These are phyloP conservation scores for Hormaphis cornu DNA, from an alignment of 1,140 invertebrate species.

Conservation along the genomic window DNA sequence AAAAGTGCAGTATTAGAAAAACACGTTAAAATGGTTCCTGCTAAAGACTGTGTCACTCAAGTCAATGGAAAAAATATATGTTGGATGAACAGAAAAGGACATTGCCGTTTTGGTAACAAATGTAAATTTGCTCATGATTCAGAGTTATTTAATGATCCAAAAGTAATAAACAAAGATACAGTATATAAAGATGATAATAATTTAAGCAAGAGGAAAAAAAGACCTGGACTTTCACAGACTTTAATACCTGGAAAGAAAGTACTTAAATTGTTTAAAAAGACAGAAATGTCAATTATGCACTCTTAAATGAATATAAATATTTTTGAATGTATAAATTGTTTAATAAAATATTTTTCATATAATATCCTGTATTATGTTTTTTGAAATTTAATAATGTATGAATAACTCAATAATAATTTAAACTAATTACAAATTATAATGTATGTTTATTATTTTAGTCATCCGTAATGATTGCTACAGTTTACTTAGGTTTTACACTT, in stretches of 20 bases:
- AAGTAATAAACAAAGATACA: not conserved
- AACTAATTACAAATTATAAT: no score
- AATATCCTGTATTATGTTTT: no score
- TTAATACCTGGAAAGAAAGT: slow-evolving; percentile 76
- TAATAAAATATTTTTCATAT: no score
- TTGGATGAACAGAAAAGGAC: slow-evolving; percentile 84
- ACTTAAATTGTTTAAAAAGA: slow-evolving; percentile 59
- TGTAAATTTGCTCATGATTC: slow-evolving; percentile 88
- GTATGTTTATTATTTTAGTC: no score
- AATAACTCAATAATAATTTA: no score
- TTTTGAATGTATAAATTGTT: not conserved
- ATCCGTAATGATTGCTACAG: no score
- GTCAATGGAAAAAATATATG: slow-evolving; percentile 85
- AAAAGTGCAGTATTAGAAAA: slow-evolving; percentile 80
- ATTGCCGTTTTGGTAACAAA: slow-evolving; percentile 81
- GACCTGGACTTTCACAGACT: slow-evolving; percentile 65
- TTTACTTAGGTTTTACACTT: no score
- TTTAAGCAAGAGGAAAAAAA: slow-evolving; percentile 44
- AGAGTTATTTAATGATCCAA: slow-evolving; percentile 39
- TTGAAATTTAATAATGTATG: not conserved
- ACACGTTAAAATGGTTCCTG: slow-evolving; percentile 83
- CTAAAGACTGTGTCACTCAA: slow-evolving; percentile 58
- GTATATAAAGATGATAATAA: not conserved
- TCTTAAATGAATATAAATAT: not conserved
- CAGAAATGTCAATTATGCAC: not conserved